Percentiles rank a stretch among this genome's conserved stretches.
phyloP scores from a whole-genome alignment of 1,140 invertebrate genomes.

The Heliconius hermathena region DNA sequence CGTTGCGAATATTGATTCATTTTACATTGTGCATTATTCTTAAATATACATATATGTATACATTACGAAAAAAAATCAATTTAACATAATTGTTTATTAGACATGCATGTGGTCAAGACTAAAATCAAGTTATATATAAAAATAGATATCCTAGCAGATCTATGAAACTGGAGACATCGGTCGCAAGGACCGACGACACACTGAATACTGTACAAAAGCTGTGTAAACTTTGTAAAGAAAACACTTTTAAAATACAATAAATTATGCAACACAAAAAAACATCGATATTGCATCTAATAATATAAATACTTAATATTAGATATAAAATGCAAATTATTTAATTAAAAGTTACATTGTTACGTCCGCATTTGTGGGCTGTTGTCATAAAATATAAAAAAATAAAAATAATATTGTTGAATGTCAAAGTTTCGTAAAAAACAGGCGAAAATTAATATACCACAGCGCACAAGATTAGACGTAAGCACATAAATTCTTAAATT shows the following conservation, averaged over 20 bases:
- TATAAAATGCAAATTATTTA: conserved; percentile 54
- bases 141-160: conserved; percentile 71
- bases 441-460: neutral
- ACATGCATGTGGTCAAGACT: conserved; percentile 46
- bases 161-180: conserved; percentile 45
- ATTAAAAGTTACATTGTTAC: conserved; percentile 43
- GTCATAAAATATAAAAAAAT: neutral
- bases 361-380: conserved; percentile 25
- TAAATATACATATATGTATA: conserved; percentile 32
- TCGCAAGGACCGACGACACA: conserved; percentile 34
- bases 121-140: conserved; percentile 33
- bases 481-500: conserved; percentile 44
- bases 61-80: conserved; percentile 31
- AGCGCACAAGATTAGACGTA: conserved; percentile 28
- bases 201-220: conserved; percentile 65
- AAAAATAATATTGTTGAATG: neutral
- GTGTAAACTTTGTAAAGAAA: conserved; percentile 65
- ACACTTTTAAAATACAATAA: conserved; percentile 72
- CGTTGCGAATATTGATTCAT: conserved; percentile 24
- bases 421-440: neutral
- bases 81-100: conserved; percentile 29
- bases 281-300: conserved; percentile 48
- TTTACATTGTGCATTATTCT: conserved; percentile 39
- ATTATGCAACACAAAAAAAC: conserved; percentile 71
- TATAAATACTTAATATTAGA: conserved; percentile 51